phyloP scores from a whole-genome alignment of 2,113 vertebrate genomes.

The Puma concolor region DNA sequence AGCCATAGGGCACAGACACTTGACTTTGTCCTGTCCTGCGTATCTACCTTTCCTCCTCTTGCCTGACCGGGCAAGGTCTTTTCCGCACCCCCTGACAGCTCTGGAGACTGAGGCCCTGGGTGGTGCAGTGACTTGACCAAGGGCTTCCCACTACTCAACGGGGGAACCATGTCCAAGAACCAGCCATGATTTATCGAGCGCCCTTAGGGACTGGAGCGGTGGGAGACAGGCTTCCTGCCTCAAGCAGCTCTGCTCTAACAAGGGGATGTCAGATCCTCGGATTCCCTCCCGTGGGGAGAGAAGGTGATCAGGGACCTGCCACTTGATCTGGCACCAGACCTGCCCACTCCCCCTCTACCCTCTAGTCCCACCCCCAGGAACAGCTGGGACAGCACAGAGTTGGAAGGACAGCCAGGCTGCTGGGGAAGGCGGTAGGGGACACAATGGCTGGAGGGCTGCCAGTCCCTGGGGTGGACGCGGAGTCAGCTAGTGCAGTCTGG shows the following conservation, averaged over 20 bases:
- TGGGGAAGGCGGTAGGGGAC: too few relatives aligned
- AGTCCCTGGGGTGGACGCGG: neutral
- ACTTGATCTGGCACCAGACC: neutral
- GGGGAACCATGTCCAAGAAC: neutral
- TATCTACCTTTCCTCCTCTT: neutral
- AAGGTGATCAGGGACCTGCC: neutral
- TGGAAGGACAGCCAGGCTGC: neutral
- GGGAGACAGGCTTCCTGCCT: neutral
- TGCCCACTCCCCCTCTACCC: neutral
- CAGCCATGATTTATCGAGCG: too few relatives aligned
- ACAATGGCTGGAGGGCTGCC: neutral
- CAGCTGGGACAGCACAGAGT: neutral
- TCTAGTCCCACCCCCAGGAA: neutral
- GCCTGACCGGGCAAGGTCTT: neutral
- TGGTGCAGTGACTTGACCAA: neutral
- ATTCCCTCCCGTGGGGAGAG: rapidly evolving
- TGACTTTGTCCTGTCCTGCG: neutral
- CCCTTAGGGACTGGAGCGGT: rapidly evolving
- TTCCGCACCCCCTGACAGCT: neutral
- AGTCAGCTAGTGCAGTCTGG: neutral
- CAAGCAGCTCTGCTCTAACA: neutral
- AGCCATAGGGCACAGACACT: neutral
- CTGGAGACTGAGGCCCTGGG: neutral
- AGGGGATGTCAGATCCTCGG: neutral
- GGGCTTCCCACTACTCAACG: neutral